Evolutionary conservation across 1,140 invertebrate genomes (phyloP).

Genomic region (Drosophila erecta): DNA sequence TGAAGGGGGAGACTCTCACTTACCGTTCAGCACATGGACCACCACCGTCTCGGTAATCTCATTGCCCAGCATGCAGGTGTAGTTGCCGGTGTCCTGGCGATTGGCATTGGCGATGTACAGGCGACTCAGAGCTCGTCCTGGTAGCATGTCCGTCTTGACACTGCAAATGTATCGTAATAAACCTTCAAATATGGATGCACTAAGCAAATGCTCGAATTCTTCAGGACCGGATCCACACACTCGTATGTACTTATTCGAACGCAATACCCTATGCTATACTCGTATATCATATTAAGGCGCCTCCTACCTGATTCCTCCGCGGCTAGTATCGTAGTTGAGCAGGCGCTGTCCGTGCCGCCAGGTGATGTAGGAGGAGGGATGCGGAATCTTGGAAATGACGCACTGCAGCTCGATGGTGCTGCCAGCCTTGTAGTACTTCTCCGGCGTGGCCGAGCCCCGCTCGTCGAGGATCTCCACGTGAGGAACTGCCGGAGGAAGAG

Average conservation of each 20-base stretch:
- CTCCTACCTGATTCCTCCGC: conserved; percentile 92
- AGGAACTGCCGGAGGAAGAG: conserved; percentile 87
- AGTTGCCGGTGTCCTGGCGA: conserved; percentile 93
- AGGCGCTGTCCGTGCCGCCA: conserved; percentile 92
- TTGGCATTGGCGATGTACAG: conserved; percentile 94
- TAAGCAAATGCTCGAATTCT: too few species aligned
- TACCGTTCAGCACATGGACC: conserved; percentile 94
- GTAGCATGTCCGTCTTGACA: conserved; percentile 92
- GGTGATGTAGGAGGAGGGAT: conserved; percentile 91
- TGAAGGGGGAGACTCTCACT: conserved; percentile 46
- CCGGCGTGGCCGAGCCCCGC: conserved; percentile 90
- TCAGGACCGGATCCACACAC: too few species aligned
- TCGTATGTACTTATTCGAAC: too few species aligned
- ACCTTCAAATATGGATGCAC: too few species aligned
- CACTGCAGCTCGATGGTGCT: conserved; percentile 94
- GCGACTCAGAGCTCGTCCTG: conserved; percentile 90
- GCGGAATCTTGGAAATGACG: conserved; percentile 91
- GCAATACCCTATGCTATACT: too few species aligned
- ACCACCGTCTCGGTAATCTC: conserved; percentile 90
- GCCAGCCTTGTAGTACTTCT: conserved; percentile 94
- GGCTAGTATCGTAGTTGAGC: conserved; percentile 93
- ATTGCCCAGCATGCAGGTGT: conserved; percentile 92
- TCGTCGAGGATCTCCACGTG: conserved; percentile 94
- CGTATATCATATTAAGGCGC: too few species aligned
- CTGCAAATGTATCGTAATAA: conserved; percentile 84